Evolutionary conservation across 2,797 vertebrate species (phyloP).

Genomic region (Pangasius macronema): DNA sequence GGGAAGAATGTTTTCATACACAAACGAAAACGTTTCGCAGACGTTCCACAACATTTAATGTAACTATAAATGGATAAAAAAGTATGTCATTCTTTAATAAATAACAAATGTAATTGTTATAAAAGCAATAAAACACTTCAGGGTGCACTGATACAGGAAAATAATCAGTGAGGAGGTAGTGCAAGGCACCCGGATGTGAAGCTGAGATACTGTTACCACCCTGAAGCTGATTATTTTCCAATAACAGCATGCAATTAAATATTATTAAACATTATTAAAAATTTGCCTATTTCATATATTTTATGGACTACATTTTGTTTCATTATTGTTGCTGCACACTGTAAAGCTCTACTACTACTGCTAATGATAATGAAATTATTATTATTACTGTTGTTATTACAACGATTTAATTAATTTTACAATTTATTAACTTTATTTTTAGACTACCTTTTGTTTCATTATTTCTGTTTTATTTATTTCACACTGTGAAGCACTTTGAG

Average conservation of each 20-base stretch:
- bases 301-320: neutral
- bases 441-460: neutral
- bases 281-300: neutral
- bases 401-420: no score
- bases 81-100: neutral
- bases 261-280: neutral
- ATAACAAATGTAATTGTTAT: no score
- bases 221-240: neutral
- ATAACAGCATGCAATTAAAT: neutral
- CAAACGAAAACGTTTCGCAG: no score
- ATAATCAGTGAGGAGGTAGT: neutral
- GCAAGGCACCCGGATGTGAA: neutral
- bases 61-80: neutral
- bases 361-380: no score
- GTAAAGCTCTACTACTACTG: neutral
- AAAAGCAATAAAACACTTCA: neutral
- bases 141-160: neutral
- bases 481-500: no score
- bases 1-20: no score
- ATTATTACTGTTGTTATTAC: neutral
- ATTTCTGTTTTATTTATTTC: no score
- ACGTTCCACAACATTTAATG: neutral
- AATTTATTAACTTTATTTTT: no score
- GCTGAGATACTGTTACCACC: neutral
- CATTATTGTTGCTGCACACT: neutral